Base-by-base conservation (phyloP, 2,113 vertebrate species). In the Amazona guildingii region DNA sequence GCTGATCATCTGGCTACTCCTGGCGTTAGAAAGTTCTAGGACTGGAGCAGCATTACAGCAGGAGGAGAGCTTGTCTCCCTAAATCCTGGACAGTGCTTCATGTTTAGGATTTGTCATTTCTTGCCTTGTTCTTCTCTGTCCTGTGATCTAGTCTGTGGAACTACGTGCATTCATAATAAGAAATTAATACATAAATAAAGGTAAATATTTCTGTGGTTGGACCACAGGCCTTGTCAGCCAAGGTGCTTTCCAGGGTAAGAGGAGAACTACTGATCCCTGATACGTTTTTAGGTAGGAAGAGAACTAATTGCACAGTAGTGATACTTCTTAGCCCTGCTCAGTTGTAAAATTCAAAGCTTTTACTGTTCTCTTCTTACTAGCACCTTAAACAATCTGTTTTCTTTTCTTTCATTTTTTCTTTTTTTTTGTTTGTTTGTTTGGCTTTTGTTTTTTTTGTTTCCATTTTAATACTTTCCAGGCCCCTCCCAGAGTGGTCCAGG, bases 401-500 rank as follows among this genome's bases (percentile, higher is more conserved):
- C 7, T 23, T 15, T 29, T 48, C 31, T 12, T 35, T 63, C 7
- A 8, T 43, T 12, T n/a, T 37, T 23, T 15, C 25, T 12, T 44
- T 25, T 29, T 31, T 27, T 52, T 29, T 52, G 9, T 17, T 54
- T 59, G 55, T 10, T 59, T 59, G 55, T 3, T 59, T 59, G 33
- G 10, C 17, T 31, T 23, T 59, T n/a, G 55, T 21, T 31, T 69
- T 69, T 27, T 15, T 29, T 54, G n/a, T 16, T 29, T 16, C 2
- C 21, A 12, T 95, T 70, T 76, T 88, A 12, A 92, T 90, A 66
- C 67, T 94, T 62, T 91, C 1, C 84, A 99, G 99, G 99, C 68
- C 99, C 99, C 28, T 98, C 99, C 31, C 99, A 99, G 94, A 99
- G 97, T 91, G 98, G 97, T 93, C 99, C 99, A 63, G 99, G 98